Conservation (phyloP, 1,140 invertebrate species). For the Neodiprion pinetum region DNA sequence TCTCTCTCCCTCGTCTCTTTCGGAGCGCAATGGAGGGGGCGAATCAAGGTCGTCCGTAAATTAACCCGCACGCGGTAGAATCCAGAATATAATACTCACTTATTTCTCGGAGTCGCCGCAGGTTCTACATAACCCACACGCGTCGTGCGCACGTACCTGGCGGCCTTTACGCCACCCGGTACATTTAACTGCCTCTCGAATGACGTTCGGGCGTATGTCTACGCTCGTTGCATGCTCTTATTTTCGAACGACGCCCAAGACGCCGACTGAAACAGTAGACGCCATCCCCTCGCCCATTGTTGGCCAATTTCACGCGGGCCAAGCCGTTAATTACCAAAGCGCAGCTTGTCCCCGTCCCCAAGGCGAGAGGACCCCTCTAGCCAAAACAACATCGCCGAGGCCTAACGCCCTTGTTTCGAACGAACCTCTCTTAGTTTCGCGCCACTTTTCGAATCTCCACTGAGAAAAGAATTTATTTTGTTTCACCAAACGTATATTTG, state of each 20-base stretch:
- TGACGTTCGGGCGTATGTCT: too few relatives aligned
- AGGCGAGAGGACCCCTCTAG: not conserved
- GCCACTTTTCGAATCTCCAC: too few relatives aligned
- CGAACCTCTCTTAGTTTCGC: not conserved
- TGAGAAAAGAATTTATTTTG: too few relatives aligned
- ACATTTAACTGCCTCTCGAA: too few relatives aligned
- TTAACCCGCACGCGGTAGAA: not conserved
- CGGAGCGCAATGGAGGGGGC: not conserved
- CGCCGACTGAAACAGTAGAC: slow-evolving; percentile 28
- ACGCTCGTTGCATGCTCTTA: not conserved
- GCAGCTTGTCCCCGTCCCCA: slow-evolving; percentile 6
- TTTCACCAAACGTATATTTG: too few relatives aligned
- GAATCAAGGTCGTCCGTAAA: not conserved
- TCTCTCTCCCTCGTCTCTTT: slow-evolving; percentile 23
- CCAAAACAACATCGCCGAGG: not conserved
- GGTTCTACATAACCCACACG: too few relatives aligned
- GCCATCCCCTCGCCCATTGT: slow-evolving; percentile 20
- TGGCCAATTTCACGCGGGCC: slow-evolving; percentile 33
- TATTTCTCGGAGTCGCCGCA: too few relatives aligned
- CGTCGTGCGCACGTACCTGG: too few relatives aligned
- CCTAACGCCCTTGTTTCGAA: not conserved
- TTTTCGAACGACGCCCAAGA: not conserved
- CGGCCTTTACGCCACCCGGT: too few relatives aligned
- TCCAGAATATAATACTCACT: not conserved
- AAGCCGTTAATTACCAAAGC: slow-evolving; percentile 29